Conservation (phyloP, 92 coral and sea anemone genomes). For the Palythoa heliodiscus region DNA sequence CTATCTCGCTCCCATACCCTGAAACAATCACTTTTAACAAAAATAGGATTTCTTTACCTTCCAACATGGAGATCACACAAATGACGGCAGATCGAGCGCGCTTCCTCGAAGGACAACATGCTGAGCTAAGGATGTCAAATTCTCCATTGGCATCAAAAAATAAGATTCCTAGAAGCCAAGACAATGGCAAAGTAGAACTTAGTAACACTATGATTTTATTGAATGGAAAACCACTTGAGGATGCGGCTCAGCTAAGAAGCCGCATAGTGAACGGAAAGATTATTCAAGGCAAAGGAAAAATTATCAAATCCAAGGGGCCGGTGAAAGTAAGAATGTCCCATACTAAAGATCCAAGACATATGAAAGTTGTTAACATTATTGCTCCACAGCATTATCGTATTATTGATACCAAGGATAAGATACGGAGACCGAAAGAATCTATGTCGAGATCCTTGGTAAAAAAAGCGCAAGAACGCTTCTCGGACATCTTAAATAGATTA, state of each 20-base stretch:
- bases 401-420: conserved; percentile 83
- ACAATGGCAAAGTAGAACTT: conserved; percentile 49
- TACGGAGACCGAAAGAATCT: conserved; percentile 49
- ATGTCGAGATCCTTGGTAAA: background rate
- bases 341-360: conserved; percentile 77
- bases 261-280: conserved; percentile 79
- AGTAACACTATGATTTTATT: conserved; percentile 76
- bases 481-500: background rate
- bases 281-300: conserved; percentile 84
- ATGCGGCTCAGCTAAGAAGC: conserved; percentile 81
- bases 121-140: conserved; percentile 59
- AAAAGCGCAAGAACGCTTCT: background rate
- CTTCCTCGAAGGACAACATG: conserved; percentile 67
- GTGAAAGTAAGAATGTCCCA: conserved; percentile 82
- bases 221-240: conserved; percentile 93
- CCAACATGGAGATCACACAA: conserved; percentile 58
- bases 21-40: conserved; percentile 7
- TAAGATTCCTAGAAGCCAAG: conserved; percentile 63
- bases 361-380: conserved; percentile 85
- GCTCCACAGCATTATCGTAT: conserved; percentile 76
- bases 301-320: conserved; percentile 94
- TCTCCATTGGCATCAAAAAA: conserved; percentile 71
- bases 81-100: conserved; percentile 79
- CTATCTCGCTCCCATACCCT: conserved; percentile 24
- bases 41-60: conserved; percentile 21